These are phyloP conservation scores for Chloromyia formosa DNA, from an alignment of 2,888 invertebrate species.

Conservation along the genomic window DNA sequence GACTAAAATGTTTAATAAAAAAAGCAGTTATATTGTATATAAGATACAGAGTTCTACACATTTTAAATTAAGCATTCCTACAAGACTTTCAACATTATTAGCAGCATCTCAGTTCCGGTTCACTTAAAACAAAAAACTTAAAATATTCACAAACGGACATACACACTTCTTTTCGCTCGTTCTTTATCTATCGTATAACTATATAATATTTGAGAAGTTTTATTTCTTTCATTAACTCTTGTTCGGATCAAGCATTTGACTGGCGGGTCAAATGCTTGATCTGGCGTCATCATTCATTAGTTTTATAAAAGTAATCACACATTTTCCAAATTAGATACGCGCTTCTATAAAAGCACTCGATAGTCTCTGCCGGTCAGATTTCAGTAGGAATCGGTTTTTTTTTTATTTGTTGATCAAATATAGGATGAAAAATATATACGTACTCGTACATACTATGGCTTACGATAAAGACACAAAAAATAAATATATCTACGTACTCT, in stretches of 20 bases:
- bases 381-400: too few relatives aligned
- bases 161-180: conserved; percentile 8
- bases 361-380: too few relatives aligned
- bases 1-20: conserved; percentile 6
- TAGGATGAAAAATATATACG: too few relatives aligned
- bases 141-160: background rate
- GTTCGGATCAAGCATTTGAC: too few relatives aligned
- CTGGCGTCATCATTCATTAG: too few relatives aligned
- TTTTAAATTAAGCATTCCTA: conserved; percentile 20
- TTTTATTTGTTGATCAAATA: too few relatives aligned
- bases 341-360: too few relatives aligned
- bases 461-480: background rate
- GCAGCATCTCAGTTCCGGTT: conserved; percentile 17
- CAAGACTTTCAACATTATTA: background rate
- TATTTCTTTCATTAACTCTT: background rate
- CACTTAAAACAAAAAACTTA: conserved; percentile 13
- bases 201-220: background rate
- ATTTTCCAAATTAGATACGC: too few relatives aligned
- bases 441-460: background rate
- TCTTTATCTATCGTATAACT: background rate
- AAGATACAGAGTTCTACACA: too few relatives aligned
- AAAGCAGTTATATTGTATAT: conserved; percentile 11
- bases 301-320: too few relatives aligned
- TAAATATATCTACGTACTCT: background rate
- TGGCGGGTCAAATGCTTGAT: too few relatives aligned